Base-by-base conservation (phyloP, 2,888 invertebrate genomes). In the Drosophila flavopinicola region DNA sequence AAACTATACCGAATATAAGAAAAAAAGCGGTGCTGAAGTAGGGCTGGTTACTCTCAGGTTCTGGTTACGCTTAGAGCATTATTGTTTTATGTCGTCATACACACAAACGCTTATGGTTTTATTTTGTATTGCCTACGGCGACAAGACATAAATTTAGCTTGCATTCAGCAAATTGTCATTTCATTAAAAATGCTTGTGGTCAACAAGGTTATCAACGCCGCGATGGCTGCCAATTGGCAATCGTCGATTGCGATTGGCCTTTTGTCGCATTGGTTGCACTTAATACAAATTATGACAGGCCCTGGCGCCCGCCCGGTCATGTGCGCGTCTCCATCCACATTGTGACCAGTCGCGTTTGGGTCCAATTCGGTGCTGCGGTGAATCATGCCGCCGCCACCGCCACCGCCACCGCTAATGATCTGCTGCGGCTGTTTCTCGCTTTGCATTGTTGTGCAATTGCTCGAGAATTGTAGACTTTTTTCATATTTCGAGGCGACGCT, bases 191-290 rank as follows among this genome's bases (percentile, higher is more conserved):
- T 67, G 73, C 75, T 79, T 79, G 79, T 65, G 87, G 83, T 79
- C 87, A 85, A 85, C 83, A 83, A 87, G 85, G 87, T 83, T 85
- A 85, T 83, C 87, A 79, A 67, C 65, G 65, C 45, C 13, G 23
- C 52, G 42, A 61, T 45, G 58, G 23, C 30, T 65, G 49, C 51
- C 66, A 58, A 44, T 44, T 58, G 75, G 39, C 49, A 49, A 32
- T 24, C 38, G 49, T 70, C 45, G 71, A 44, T 44, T 52, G 35
- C 44, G 29, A 48, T 56, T 66, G 64, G 64, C 64, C 52, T 68
- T 59, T 72, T 61, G 51, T 48, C 49, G 48, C 29, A 47, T 20
- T 52, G 37, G 33, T 38, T 70, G 70, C 59, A 61, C 44, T 66
- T 60, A 47, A 63, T 61, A 72, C 75, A 66, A 71, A 75, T 77